Conservation (phyloP, 2,113 vertebrate species). For the Scomber colias region DNA sequence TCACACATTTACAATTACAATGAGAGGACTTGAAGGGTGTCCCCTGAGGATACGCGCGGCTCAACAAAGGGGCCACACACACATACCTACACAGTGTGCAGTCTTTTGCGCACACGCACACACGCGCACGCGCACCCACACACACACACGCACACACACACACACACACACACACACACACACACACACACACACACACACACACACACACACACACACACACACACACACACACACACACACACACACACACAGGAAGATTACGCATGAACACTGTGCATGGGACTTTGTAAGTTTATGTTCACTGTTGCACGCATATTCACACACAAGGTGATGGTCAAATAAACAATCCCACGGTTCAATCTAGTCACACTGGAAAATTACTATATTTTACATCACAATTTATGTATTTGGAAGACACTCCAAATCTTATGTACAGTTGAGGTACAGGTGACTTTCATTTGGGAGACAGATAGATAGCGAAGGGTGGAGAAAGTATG, state of each 20-base stretch:
- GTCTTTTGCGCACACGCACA: constrained; percentile 19
- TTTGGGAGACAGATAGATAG: too few species aligned
- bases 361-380: too few species aligned
- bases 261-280: neutral
- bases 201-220: constrained; percentile 32
- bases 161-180: constrained; percentile 35
- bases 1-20: constrained; percentile 75
- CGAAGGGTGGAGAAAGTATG: too few species aligned
- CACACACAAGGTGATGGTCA: neutral
- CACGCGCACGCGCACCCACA: constrained; percentile 40
- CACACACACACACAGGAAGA: constrained; percentile 26
- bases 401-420: too few species aligned
- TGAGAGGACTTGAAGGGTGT: constrained; percentile 54
- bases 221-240: constrained; percentile 43
- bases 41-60: constrained; percentile 60
- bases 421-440: too few species aligned
- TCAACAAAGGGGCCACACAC: constrained; percentile 64
- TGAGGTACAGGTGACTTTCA: too few species aligned
- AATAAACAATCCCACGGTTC: too few species aligned
- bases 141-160: constrained; percentile 35
- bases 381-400: too few species aligned
- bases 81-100: constrained; percentile 3
- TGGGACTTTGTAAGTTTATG: neutral
- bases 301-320: neutral
- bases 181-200: constrained; percentile 43